Evolutionary conservation across 1,140 invertebrate genomes (phyloP).

Genomic region (Samia ricini): DNA sequence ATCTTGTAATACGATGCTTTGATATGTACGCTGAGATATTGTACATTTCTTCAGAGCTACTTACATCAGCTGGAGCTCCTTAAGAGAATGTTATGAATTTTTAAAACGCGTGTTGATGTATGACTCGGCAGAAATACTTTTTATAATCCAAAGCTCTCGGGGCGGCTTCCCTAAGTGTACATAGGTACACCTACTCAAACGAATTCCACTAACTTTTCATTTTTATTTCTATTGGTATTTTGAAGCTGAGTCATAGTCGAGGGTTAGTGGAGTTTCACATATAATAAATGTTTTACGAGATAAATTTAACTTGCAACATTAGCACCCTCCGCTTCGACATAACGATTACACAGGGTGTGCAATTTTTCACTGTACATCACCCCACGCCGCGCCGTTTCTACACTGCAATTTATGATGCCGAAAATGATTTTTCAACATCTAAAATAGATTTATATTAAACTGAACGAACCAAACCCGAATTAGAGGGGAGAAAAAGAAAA

Average conservation of each 20-base stretch:
- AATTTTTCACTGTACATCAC: conserved; percentile 60
- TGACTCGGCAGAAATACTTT: background rate
- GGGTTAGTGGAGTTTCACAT: conserved; percentile 35
- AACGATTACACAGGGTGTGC: conserved; percentile 56
- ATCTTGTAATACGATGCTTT: background rate
- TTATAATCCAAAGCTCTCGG: background rate
- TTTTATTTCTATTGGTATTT: background rate
- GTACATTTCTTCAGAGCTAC: background rate
- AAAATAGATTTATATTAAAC: conserved; percentile 60
- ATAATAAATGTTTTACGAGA: conserved; percentile 63
- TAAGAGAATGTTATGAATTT: background rate
- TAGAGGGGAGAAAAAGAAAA: conserved; percentile 14
- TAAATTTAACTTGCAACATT: conserved; percentile 63
- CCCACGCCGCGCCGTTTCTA: conserved; percentile 34
- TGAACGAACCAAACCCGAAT: conserved; percentile 15
- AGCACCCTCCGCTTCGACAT: conserved; percentile 54
- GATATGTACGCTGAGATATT: background rate
- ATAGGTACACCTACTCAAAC: too few species aligned
- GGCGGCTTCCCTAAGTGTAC: background rate
- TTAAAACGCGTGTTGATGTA: background rate
- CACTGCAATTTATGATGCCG: conserved; percentile 58
- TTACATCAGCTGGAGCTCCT: background rate
- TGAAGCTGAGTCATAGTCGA: conserved; percentile 27
- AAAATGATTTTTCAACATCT: conserved; percentile 66
- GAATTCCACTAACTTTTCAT: background rate